Evolutionary conservation across 2,888 invertebrate genomes (phyloP).

Genomic region (Julus scandinavius): DNA sequence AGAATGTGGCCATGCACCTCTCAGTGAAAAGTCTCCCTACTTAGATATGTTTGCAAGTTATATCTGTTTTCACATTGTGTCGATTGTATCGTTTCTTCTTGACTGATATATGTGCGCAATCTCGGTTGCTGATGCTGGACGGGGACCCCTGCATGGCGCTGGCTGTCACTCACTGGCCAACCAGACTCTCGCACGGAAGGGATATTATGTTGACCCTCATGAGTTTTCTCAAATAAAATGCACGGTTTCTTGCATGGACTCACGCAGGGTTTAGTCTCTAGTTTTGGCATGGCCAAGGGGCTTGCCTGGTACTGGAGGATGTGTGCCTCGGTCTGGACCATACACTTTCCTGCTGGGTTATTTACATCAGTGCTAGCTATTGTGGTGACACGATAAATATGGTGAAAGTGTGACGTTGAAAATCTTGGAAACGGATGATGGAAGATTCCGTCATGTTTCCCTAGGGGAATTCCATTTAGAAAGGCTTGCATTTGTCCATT

Average conservation of each 20-base stretch:
- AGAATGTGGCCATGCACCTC: conserved; percentile 14
- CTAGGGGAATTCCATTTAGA: background rate
- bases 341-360: conserved; percentile 8
- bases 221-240: background rate
- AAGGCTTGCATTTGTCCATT: too few species aligned
- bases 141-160: background rate
- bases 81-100: conserved; percentile 11
- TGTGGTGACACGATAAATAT: conserved; percentile 35
- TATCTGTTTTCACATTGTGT: conserved; percentile 38
- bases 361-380: background rate
- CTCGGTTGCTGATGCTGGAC: conserved; percentile 35
- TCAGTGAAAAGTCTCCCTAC: background rate
- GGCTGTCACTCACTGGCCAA: conserved; percentile 19
- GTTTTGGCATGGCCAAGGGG: background rate
- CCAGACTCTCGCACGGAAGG: background rate
- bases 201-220: conserved; percentile 24
- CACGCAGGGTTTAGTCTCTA: background rate
- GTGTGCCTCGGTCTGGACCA: background rate
- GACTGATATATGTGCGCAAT: conserved; percentile 42
- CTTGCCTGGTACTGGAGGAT: background rate
- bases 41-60: background rate
- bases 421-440: background rate
- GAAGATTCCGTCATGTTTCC: background rate
- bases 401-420: background rate
- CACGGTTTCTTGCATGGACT: background rate